Evolutionary conservation across 2,113 vertebrate species (phyloP), one percentile per base, ranked within the genome.

Genomic region (Apus apus): DNA sequence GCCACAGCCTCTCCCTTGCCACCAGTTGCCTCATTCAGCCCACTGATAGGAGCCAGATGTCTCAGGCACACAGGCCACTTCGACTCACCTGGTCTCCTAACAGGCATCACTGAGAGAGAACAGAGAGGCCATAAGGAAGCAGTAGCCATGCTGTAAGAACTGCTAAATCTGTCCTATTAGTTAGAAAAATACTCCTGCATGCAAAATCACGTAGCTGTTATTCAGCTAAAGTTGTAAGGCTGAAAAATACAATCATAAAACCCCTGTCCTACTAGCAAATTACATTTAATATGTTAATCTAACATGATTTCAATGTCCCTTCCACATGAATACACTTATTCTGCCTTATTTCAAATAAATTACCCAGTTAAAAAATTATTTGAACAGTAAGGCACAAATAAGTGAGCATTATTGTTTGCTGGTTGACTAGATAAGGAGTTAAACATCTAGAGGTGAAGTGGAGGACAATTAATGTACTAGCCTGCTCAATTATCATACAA

Each of bases 371-470:
- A 93, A 96, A 96, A 87, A 92, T 80, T 77, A 90, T 95, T 96
- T 93, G 73, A 96, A 96, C 65, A 80, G 76, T 57, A 93, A 97
- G 84, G 95, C 61, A 96, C 76, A 96, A 97, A 96, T 96, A 97
- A 97, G 76, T 8, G 40, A 96, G 79, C 27, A 90, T 90, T 93
- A 95, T 58, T 97, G 66, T 96, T 98, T 96, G 85, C 95, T 97
- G 92, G 94, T 95, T 96, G 95, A 94, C 96, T 97, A 98, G 96
- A 98, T 94, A 97, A 94, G 90, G 93, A 96, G 95, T 97, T 97
- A 95, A 97, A 92, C 67, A 98, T 96, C 97, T 97, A 96, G 96
- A 98, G 97, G 97, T 97, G 97, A 98, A 97, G 97, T 96, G 94
- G 96, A 97, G 96, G 96, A 97, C 97, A 96, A 97, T 97, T 97